Conservation (phyloP, 2,113 vertebrate genomes). For the Macquaria australasica region DNA sequence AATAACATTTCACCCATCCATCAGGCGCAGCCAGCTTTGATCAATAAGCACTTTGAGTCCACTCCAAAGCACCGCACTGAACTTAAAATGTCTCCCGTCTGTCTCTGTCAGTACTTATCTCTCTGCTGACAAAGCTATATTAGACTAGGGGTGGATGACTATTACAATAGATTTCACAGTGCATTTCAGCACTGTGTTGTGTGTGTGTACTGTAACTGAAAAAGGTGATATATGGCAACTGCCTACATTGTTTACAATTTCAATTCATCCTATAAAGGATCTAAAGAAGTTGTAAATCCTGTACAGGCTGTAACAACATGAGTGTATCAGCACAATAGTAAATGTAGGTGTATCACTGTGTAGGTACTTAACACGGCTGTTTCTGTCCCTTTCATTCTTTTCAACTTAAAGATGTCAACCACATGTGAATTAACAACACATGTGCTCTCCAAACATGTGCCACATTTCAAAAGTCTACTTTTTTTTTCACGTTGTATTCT, state of each 20-base stretch:
- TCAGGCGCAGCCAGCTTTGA: constrained; percentile 74
- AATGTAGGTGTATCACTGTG: not conserved
- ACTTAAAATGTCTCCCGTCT: constrained; percentile 79
- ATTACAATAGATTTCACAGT: constrained; percentile 70
- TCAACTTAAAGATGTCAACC: constrained; percentile 12
- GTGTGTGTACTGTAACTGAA: constrained; percentile 56
- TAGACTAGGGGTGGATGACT: constrained; percentile 62
- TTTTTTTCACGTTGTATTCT: not conserved
- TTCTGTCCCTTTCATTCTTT: not conserved
- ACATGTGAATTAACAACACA: constrained; percentile 45
- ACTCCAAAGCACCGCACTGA: constrained; percentile 67
- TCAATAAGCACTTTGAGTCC: constrained; percentile 82
- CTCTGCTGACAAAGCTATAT: constrained; percentile 78
- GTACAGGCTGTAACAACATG: not conserved
- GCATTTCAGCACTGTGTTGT: constrained; percentile 44
- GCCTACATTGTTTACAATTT: constrained; percentile 31
- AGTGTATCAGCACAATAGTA: not conserved
- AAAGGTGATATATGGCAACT: constrained; percentile 42
- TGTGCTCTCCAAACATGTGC: constrained; percentile 17
- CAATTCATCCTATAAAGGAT: constrained; percentile 36
- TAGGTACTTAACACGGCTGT: constrained; percentile 4
- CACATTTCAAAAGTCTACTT: not conserved
- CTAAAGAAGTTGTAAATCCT: constrained; percentile 54
- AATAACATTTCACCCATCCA: constrained; percentile 78
- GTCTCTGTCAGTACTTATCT: constrained; percentile 79